phyloP scores from a whole-genome alignment of 2,888 invertebrate genomes.

The Coleophora flavipennella region DNA sequence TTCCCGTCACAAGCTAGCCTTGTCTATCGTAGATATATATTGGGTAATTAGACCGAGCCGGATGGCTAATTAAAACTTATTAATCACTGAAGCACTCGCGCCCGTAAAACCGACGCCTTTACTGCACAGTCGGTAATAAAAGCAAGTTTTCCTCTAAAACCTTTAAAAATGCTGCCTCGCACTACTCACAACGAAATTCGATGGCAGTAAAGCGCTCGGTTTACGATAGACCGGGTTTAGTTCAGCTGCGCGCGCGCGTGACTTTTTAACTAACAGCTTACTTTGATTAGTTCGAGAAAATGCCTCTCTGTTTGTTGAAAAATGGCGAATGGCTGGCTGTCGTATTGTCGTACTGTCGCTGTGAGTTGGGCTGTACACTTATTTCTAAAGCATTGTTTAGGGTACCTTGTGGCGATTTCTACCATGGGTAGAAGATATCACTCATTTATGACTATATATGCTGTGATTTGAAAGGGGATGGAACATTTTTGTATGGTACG shows the following conservation, averaged over 20 bases:
- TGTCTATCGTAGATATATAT: no score
- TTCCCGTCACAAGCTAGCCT: no score
- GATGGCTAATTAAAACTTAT: slow-evolving; percentile 58
- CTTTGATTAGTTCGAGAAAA: slow-evolving; percentile 39
- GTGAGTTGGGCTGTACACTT: no score
- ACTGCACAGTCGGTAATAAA: slow-evolving; percentile 35
- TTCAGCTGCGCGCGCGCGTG: slow-evolving; percentile 31
- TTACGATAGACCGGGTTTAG: slow-evolving; percentile 19
- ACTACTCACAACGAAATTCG: slow-evolving; percentile 28
- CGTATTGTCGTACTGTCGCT: no score
- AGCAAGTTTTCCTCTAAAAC: slow-evolving; percentile 52
- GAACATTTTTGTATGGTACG: no score
- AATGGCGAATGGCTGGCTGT: not conserved
- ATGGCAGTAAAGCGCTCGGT: slow-evolving; percentile 33
- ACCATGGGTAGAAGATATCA: no score
- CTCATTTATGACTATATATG: no score
- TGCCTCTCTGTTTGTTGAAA: slow-evolving; percentile 10
- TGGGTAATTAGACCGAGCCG: slow-evolving; percentile 13
- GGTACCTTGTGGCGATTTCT: no score
- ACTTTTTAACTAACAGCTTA: slow-evolving; percentile 40
- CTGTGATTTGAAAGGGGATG: no score
- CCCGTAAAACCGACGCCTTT: slow-evolving; percentile 46
- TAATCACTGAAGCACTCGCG: slow-evolving; percentile 46
- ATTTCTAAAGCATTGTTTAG: no score
- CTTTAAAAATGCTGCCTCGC: slow-evolving; percentile 31